Conservation (phyloP, 2,113 vertebrate species). For the Danio rerio region DNA sequence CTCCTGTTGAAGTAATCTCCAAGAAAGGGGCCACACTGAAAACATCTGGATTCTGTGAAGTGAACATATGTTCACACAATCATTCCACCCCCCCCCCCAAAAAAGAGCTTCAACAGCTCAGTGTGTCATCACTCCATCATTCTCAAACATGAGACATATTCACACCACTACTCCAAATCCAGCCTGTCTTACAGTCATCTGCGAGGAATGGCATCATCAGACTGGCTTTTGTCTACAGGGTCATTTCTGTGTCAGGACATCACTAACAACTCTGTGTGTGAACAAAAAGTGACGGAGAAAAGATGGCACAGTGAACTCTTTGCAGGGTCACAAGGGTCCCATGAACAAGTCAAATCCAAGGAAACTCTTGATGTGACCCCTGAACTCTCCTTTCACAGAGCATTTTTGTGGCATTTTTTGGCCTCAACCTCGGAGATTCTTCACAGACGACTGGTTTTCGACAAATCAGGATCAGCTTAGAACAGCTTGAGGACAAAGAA, state of each 20-base stretch:
- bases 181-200: conserved; percentile 18
- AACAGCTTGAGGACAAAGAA: background rate
- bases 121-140: background rate
- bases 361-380: conserved; percentile 15
- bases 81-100: background rate
- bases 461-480: background rate
- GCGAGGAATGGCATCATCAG: background rate
- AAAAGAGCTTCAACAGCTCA: background rate
- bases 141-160: conserved; percentile 35
- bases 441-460: background rate
- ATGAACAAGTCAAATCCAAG: background rate
- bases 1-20: background rate
- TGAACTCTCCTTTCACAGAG: conserved; percentile 21
- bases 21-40: background rate
- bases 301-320: background rate
- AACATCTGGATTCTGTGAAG: background rate
- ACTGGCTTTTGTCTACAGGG: conserved; percentile 26
- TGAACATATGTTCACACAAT: background rate
- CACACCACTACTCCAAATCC: conserved; percentile 24
- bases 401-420: background rate
- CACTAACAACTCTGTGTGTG: background rate
- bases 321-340: background rate
- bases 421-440: background rate
- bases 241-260: conserved; percentile 18
- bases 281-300: background rate